Percentiles rank a stretch among this genome's conserved stretches.
Evolutionary conservation across 2,113 vertebrate genomes (phyloP).

Genomic region (Halcyon malimbica): DNA sequence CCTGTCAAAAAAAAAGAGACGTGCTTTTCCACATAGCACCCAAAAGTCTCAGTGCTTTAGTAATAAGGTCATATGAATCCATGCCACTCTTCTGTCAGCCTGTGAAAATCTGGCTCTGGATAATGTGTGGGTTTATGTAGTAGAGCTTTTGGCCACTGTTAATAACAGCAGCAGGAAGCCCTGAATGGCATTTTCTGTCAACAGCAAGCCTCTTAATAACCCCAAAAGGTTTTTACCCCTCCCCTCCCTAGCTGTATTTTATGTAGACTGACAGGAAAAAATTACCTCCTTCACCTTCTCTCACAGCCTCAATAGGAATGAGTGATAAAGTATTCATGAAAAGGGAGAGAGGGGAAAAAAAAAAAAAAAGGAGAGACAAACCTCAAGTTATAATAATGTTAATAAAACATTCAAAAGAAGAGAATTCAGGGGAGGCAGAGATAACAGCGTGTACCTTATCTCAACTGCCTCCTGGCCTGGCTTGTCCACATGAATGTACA

Average conservation of each 20-base stretch:
- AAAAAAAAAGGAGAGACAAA: not conserved
- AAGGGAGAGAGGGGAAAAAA: not conserved
- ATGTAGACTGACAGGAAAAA: not conserved
- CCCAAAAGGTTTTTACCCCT: not conserved
- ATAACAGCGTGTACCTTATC: not conserved
- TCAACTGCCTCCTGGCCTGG: not conserved
- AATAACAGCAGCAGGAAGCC: not conserved
- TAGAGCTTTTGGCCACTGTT: not conserved
- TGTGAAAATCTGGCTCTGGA: not conserved
- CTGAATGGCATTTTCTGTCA: not conserved
- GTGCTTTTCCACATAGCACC: not conserved
- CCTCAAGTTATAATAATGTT: not conserved
- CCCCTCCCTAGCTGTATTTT: not conserved
- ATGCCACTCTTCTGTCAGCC: not conserved
- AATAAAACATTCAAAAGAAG: not conserved
- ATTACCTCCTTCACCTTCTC: not conserved
- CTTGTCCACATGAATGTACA: not conserved
- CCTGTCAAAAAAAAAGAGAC: not conserved
- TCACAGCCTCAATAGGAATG: not conserved
- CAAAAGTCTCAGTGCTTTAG: not conserved
- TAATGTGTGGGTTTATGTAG: not conserved
- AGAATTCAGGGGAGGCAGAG: not conserved
- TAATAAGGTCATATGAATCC: not conserved
- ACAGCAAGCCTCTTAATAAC: not conserved
- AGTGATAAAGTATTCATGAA: slow-evolving; percentile 31